Percentiles rank a stretch among this genome's conserved stretches.
phyloP scores from a whole-genome alignment of 2,888 invertebrate genomes.

The Pollenia labialis region DNA sequence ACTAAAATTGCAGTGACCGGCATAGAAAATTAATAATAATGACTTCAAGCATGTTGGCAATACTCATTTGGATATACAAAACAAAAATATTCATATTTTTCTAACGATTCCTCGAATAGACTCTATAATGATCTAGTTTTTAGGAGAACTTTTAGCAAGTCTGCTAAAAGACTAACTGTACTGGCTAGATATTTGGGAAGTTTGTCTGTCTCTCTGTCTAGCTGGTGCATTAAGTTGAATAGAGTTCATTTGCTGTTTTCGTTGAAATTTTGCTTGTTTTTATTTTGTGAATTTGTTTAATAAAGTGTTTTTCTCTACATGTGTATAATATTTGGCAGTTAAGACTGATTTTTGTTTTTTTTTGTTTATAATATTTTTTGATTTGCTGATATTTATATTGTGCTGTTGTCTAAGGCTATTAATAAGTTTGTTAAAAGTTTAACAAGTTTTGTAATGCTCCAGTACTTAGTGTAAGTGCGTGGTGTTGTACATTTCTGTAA shows the following conservation, averaged over 20 bases:
- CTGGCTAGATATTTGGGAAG: background rate
- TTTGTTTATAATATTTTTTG: background rate
- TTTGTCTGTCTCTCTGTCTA: background rate
- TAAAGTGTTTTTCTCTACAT: conserved; percentile 46
- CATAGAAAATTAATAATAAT: conserved; percentile 43
- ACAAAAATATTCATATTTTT: conserved; percentile 46
- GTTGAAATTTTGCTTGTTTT: background rate
- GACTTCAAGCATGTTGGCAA: conserved; percentile 39
- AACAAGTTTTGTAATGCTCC: conserved; percentile 24
- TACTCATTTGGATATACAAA: conserved; percentile 44
- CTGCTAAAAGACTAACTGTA: too few species aligned
- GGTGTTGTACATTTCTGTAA: background rate
- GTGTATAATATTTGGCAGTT: conserved; percentile 20
- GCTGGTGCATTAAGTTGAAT: conserved; percentile 2
- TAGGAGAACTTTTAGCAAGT: background rate
- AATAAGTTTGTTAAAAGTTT: conserved; percentile 20
- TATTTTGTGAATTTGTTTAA: conserved; percentile 27
- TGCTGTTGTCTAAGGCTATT: conserved; percentile 35
- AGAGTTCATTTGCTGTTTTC: conserved; percentile 8
- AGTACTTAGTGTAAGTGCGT: background rate
- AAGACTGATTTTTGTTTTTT: background rate
- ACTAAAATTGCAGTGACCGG: conserved; percentile 7
- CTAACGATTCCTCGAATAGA: conserved; percentile 20
- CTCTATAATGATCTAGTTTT: conserved; percentile 51
- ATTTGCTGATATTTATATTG: conserved; percentile 45